Evolutionary conservation across 2,888 invertebrate genomes (phyloP).

Genomic region (Apodemia zela): DNA sequence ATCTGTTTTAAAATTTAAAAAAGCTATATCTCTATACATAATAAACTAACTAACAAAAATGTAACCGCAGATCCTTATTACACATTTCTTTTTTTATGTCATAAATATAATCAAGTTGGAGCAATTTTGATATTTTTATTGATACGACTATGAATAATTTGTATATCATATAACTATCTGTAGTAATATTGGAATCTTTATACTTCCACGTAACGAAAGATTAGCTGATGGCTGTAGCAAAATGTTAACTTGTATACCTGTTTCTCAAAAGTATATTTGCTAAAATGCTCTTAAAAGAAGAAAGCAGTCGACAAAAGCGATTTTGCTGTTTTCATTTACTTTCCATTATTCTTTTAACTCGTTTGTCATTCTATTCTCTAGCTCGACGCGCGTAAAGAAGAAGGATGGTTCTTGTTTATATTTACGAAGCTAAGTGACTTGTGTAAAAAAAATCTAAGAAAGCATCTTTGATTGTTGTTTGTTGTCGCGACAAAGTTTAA

Average conservation of each 20-base stretch:
- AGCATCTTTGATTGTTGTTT: conserved; percentile 45
- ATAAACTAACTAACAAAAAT: too few species aligned
- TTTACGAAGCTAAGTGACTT: conserved; percentile 63
- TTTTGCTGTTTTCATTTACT: conserved; percentile 75
- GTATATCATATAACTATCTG: too few species aligned
- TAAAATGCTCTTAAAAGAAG: conserved; percentile 21
- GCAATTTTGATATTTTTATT: too few species aligned
- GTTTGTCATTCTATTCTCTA: conserved; percentile 73
- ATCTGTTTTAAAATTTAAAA: too few species aligned
- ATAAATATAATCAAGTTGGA: too few species aligned
- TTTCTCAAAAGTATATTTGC: not conserved
- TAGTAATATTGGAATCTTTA: too few species aligned
- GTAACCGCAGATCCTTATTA: too few species aligned
- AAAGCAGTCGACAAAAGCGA: conserved; percentile 48
- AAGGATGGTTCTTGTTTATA: conserved; percentile 64
- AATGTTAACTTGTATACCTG: not conserved
- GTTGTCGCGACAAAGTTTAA: conserved; percentile 36
- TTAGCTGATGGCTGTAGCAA: not conserved
- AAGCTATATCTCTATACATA: too few species aligned
- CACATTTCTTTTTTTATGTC: too few species aligned
- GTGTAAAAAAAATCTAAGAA: conserved; percentile 47
- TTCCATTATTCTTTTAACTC: conserved; percentile 74
- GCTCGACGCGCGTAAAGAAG: conserved; percentile 62
- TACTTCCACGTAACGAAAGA: not conserved
- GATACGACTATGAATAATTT: too few species aligned